Evolutionary conservation across 2,797 vertebrate genomes (phyloP).

Genomic region (Sebastes trivittatus): DNA sequence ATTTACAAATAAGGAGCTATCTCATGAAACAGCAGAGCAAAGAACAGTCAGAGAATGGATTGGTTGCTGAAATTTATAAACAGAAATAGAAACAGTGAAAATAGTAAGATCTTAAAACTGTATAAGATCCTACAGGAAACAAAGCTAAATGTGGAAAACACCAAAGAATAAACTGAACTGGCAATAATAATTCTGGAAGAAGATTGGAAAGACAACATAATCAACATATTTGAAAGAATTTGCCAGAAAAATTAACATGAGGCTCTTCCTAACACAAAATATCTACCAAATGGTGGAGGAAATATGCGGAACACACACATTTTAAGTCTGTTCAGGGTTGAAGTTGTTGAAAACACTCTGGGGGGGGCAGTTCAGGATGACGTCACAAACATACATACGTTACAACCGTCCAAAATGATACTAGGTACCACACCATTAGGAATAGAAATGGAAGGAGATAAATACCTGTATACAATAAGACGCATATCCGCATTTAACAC

Average conservation of each 20-base stretch:
- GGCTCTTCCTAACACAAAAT: neutral
- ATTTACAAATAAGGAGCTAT: neutral
- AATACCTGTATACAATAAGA: neutral
- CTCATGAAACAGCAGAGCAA: neutral
- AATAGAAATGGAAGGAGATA: neutral
- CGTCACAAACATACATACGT: too few species aligned
- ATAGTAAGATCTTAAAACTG: neutral
- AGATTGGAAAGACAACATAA: neutral
- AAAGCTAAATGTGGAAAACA: neutral
- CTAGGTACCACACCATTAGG: neutral
- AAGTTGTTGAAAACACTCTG: neutral
- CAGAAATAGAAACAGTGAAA: neutral
- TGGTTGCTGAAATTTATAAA: neutral
- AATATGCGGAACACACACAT: neutral
- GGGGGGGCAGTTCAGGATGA: too few species aligned
- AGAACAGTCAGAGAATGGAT: neutral
- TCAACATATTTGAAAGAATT: neutral
- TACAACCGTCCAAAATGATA: too few species aligned
- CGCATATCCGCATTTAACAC: neutral
- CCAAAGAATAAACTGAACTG: neutral
- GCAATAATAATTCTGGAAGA: neutral
- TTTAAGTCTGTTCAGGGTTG: neutral
- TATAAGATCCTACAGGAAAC: neutral
- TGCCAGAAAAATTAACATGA: neutral
- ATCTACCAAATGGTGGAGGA: neutral